Evolutionary conservation across 2,113 vertebrate species (phyloP).

Genomic region (Oriolus oriolus): DNA sequence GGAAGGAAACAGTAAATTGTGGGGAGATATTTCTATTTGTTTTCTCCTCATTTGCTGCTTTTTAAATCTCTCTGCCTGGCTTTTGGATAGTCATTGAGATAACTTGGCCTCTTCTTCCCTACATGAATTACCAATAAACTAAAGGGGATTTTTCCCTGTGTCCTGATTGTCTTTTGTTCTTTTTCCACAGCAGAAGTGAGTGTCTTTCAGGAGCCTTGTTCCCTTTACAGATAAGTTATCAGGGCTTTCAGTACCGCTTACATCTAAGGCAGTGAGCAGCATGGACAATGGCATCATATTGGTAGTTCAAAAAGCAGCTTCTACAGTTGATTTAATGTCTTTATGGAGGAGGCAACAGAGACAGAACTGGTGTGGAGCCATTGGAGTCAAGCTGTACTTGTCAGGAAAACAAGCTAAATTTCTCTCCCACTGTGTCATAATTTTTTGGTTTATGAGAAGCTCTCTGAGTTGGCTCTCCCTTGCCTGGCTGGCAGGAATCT

Average conservation of each 20-base stretch:
- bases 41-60: not conserved
- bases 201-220: not conserved
- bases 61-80: not conserved
- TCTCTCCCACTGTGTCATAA: not conserved
- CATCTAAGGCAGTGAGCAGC: not conserved
- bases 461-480: not conserved
- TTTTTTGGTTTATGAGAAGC: not conserved
- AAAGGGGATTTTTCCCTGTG: not conserved
- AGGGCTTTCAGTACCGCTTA: not conserved
- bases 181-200: not conserved
- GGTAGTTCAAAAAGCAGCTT: not conserved
- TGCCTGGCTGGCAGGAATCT: not conserved
- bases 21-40: not conserved
- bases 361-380: not conserved
- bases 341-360: not conserved
- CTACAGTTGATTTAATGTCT: not conserved
- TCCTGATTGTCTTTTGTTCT: not conserved
- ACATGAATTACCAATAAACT: not conserved
- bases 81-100: not conserved
- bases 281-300: not conserved
- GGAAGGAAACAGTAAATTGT: not conserved
- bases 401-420: not conserved
- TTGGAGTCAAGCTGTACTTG: not conserved
- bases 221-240: not conserved
- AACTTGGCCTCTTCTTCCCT: not conserved